Conservation (phyloP, 2,113 vertebrate species). For the Catharus minimus region DNA sequence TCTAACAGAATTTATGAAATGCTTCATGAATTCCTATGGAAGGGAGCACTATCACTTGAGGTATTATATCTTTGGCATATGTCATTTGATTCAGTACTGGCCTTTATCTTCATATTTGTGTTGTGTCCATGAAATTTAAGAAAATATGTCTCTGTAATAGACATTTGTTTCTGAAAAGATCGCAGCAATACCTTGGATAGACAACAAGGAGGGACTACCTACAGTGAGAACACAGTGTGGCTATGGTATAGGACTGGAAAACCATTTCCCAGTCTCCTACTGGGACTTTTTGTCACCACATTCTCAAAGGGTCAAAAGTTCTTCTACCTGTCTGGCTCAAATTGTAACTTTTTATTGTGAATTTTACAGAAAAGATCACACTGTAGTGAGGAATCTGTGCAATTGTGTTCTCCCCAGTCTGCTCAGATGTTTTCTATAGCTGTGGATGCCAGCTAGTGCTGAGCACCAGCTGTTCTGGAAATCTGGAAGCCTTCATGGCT, state of each 20-base stretch:
- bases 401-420: not conserved
- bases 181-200: not conserved
- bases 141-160: not conserved
- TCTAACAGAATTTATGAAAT: not conserved
- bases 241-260: not conserved
- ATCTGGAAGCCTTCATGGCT: not conserved
- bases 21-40: not conserved
- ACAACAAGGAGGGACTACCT: not conserved
- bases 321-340: not conserved
- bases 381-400: not conserved
- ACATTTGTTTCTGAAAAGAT: not conserved
- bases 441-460: not conserved
- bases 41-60: not conserved
- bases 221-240: not conserved
- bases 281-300: not conserved
- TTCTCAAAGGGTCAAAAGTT: not conserved
- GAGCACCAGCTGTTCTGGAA: slow-evolving; percentile 18
- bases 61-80: not conserved
- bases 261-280: not conserved
- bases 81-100: not conserved
- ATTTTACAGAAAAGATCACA: not conserved
- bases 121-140: not conserved
- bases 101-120: not conserved
- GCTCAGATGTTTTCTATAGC: not conserved
- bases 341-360: not conserved